Evolutionary conservation across 2,888 invertebrate species (phyloP).

Genomic region (Druceiella hillmani): DNA sequence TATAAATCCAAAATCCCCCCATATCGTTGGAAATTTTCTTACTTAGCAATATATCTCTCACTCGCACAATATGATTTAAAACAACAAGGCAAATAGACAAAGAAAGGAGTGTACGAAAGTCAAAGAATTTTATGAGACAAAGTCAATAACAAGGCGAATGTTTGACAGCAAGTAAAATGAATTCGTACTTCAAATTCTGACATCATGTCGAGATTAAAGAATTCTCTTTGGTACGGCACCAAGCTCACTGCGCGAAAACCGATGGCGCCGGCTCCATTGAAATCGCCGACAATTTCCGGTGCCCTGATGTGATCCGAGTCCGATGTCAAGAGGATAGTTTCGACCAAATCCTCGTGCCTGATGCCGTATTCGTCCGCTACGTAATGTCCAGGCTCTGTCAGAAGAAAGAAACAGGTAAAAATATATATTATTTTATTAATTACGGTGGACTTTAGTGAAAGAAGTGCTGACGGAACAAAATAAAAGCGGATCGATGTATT

Average conservation of each 20-base stretch:
- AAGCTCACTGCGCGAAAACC: conserved; percentile 87
- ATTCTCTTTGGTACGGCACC: conserved; percentile 83
- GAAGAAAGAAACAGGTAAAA: conserved; percentile 5
- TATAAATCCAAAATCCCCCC: too few relatives aligned
- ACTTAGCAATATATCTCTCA: too few relatives aligned
- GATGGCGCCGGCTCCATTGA: conserved; percentile 69
- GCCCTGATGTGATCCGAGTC: conserved; percentile 37
- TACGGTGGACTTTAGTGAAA: background rate
- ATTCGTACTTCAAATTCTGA: conserved; percentile 65
- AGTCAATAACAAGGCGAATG: conserved; percentile 2
- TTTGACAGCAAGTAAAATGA: conserved; percentile 14
- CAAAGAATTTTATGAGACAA: background rate
- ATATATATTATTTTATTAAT: too few relatives aligned
- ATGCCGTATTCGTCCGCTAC: conserved; percentile 82
- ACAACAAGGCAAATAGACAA: too few relatives aligned
- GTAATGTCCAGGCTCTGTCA: conserved; percentile 83
- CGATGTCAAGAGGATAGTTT: conserved; percentile 45
- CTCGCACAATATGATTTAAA: too few relatives aligned
- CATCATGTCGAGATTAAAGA: conserved; percentile 73
- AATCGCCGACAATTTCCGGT: conserved; percentile 46
- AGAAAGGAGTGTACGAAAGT: too few relatives aligned
- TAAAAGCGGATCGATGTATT: too few relatives aligned
- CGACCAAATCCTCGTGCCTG: conserved; percentile 80
- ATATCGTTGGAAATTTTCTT: too few relatives aligned
- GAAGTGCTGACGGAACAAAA: too few relatives aligned